Conservation (phyloP, 2,888 invertebrate species). For the Pyralis farinalis region DNA sequence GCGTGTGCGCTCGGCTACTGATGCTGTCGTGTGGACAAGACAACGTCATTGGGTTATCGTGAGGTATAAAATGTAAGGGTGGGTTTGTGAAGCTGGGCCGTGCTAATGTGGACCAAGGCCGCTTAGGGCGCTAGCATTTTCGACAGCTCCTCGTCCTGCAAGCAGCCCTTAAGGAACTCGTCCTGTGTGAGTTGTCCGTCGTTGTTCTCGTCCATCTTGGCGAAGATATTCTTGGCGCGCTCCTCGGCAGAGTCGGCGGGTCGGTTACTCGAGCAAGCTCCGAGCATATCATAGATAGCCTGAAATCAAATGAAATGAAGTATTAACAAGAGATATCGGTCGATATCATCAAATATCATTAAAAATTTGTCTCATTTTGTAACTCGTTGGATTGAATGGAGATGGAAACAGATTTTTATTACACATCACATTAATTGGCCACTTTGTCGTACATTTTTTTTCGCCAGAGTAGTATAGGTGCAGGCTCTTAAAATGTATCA, state of each 20-base stretch:
- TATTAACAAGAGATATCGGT: no score
- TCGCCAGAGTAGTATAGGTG: background rate
- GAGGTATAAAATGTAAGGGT: constrained; percentile 33
- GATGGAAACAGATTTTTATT: no score
- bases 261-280: constrained; percentile 96
- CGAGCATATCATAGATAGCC: constrained; percentile 99
- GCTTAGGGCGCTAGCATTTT: constrained; percentile 96
- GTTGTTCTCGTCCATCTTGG: constrained; percentile 99
- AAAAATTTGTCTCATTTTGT: no score
- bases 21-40: constrained; percentile 34
- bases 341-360: no score
- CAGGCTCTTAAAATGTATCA: background rate
- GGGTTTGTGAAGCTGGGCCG: constrained; percentile 33
- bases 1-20: constrained; percentile 6
- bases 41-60: constrained; percentile 51
- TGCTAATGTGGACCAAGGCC: constrained; percentile 20
- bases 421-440: no score
- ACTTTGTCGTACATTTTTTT: no score
- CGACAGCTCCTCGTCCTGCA: constrained; percentile 97
- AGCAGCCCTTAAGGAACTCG: constrained; percentile 98
- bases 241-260: constrained; percentile 98
- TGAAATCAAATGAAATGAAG: no score
- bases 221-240: constrained; percentile 98
- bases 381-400: no score
- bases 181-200: constrained; percentile 99